A percentile compares a stretch with the other conserved stretches of the same genome.
These are phyloP conservation scores for Drosophila robusta DNA, from an alignment of 2,888 invertebrate species.

Conservation along the genomic window DNA sequence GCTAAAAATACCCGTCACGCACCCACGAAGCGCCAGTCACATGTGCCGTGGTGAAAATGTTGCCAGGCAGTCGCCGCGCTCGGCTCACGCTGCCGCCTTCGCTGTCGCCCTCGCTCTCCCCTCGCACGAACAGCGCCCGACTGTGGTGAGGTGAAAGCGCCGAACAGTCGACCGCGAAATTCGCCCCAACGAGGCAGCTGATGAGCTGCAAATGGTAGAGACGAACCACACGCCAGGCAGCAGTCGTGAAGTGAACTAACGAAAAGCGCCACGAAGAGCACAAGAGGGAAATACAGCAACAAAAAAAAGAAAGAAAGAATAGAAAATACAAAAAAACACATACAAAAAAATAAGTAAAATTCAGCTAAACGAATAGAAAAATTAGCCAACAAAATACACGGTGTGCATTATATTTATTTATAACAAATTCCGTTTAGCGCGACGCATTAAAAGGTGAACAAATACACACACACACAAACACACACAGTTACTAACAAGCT, in stretches of 20 bases:
- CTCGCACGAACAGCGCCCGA: not conserved
- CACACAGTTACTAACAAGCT: conserved; percentile 49
- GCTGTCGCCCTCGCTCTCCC: not conserved
- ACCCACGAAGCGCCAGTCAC: conserved; percentile 69
- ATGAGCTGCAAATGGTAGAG: conserved; percentile 50
- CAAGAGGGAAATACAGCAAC: conserved; percentile 33
- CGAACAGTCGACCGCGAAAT: conserved; percentile 68
- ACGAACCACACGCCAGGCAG: conserved; percentile 49
- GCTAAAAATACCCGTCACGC: conserved; percentile 71
- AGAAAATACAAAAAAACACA: conserved; percentile 11
- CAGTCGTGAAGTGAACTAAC: conserved; percentile 56
- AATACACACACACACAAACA: conserved; percentile 22
- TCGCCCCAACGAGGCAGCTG: conserved; percentile 73
- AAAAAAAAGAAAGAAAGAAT: conserved; percentile 16
- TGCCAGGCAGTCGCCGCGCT: too few species aligned
- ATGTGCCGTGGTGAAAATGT: conserved; percentile 71
- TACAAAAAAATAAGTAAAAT: conserved; percentile 28
- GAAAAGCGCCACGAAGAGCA: conserved; percentile 43
- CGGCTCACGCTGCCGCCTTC: too few species aligned
- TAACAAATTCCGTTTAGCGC: conserved; percentile 58
- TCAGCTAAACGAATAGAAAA: conserved; percentile 51
- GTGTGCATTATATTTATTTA: conserved; percentile 59
- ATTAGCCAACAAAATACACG: conserved; percentile 57
- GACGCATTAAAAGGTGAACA: conserved; percentile 72
- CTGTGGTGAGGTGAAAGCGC: conserved; percentile 47